These are phyloP conservation scores for Polia nebulosa DNA, from an alignment of 2,888 invertebrate species.

Conservation along the genomic window DNA sequence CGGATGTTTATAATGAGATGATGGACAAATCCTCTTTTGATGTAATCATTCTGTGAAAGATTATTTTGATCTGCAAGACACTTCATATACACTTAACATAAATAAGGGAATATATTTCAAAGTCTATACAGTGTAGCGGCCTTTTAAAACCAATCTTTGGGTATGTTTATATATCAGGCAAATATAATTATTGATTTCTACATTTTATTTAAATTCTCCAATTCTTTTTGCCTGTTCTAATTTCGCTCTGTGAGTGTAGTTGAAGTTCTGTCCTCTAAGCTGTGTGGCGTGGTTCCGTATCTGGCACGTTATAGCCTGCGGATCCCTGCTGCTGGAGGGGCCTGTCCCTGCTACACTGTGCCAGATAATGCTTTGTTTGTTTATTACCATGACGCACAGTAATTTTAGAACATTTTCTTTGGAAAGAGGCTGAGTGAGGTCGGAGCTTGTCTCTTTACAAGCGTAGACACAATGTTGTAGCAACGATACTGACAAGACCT, in stretches of 20 bases:
- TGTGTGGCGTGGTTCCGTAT: constrained; percentile 45
- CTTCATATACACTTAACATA: too few species aligned
- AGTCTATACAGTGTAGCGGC: too few species aligned
- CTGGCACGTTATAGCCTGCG: constrained; percentile 39
- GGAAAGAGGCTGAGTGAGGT: constrained; percentile 44
- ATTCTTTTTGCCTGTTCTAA: neutral
- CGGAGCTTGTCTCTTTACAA: constrained; percentile 26
- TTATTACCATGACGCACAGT: constrained; percentile 62
- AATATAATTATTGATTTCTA: neutral
- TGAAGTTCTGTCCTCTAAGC: neutral
- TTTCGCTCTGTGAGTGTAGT: neutral
- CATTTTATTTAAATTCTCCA: neutral
- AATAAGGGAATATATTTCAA: too few species aligned
- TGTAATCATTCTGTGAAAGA: neutral
- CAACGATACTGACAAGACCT: constrained; percentile 3
- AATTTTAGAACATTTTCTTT: constrained; percentile 61
- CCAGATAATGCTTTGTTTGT: constrained; percentile 64
- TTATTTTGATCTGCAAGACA: neutral
- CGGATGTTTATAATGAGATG: neutral
- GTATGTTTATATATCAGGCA: neutral
- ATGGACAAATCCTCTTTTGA: neutral
- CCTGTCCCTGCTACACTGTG: constrained; percentile 55
- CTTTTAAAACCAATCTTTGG: too few species aligned
- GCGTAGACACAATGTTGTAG: constrained; percentile 19
- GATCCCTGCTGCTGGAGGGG: constrained; percentile 52